These are phyloP conservation scores for Caracal caracal DNA, from an alignment of 2,113 vertebrate species.

Conservation along the genomic window DNA sequence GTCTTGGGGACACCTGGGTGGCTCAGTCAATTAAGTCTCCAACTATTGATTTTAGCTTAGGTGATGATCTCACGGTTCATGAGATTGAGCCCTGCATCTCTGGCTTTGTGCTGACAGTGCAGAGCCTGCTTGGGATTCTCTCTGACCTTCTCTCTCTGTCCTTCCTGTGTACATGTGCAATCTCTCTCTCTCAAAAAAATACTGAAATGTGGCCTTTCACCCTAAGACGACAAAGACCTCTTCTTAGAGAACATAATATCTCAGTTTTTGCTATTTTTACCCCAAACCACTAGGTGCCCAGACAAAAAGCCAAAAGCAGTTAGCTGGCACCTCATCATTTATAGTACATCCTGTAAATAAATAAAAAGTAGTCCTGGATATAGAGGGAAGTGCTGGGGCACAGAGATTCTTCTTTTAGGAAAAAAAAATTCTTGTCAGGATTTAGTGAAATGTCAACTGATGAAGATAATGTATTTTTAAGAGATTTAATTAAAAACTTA, in stretches of 20 bases:
- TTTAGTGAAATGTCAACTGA: background rate
- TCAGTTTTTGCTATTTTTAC: background rate
- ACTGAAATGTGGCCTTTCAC: background rate
- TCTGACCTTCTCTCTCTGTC: too few relatives aligned
- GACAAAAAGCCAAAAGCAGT: background rate
- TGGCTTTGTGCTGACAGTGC: too few relatives aligned
- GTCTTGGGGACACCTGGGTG: background rate
- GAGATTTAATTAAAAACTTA: background rate
- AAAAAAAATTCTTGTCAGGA: background rate
- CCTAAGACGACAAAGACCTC: background rate
- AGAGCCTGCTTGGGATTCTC: too few relatives aligned
- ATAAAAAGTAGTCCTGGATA: background rate
- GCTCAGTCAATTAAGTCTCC: too few relatives aligned
- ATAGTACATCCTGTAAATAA: background rate
- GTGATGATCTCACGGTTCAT: too few relatives aligned
- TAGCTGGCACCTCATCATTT: background rate
- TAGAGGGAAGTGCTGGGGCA: background rate
- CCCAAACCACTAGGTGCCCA: background rate
- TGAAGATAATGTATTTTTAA: background rate
- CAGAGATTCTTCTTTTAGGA: background rate
- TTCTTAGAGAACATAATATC: constrained; percentile 1
- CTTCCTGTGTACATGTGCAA: too few relatives aligned
- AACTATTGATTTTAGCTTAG: too few relatives aligned
- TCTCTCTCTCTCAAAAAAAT: background rate
- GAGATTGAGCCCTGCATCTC: too few relatives aligned